A percentile compares a stretch with the other conserved stretches of the same genome.
Evolutionary conservation across 2,113 vertebrate genomes (phyloP).

Genomic region (Siniperca chuatsi): DNA sequence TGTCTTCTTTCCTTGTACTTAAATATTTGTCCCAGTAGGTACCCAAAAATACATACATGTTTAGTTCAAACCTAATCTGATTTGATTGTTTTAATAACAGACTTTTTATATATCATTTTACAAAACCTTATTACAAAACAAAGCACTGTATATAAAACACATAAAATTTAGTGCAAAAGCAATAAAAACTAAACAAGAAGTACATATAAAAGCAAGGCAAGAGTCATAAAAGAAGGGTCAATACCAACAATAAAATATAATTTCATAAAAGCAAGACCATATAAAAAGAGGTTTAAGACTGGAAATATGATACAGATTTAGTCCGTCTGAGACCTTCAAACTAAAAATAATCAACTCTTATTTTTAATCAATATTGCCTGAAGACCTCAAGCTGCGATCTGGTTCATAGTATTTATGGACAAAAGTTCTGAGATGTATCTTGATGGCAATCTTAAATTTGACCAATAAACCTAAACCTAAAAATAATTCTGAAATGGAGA

Average conservation of each 20-base stretch:
- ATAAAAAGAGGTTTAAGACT: slow-evolving; percentile 23
- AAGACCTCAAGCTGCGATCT: slow-evolving; percentile 34
- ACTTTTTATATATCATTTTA: background rate
- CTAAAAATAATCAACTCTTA: background rate
- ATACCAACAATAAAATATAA: slow-evolving; percentile 23
- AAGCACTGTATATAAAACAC: background rate
- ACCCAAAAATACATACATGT: background rate
- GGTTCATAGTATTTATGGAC: background rate
- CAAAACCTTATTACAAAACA: background rate
- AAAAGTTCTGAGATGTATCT: slow-evolving; percentile 6
- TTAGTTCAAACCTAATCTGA: background rate
- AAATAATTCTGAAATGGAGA: slow-evolving; percentile 12
- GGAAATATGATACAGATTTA: slow-evolving; percentile 14
- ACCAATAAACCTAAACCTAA: slow-evolving; percentile 10
- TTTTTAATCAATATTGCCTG: slow-evolving; percentile 16
- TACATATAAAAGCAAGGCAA: background rate
- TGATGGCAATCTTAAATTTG: slow-evolving; percentile 1
- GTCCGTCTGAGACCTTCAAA: background rate
- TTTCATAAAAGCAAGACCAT: slow-evolving; percentile 10
- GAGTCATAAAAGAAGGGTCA: slow-evolving; percentile 28
- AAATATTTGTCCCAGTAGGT: background rate
- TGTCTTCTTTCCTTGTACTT: background rate
- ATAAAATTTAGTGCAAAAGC: background rate
- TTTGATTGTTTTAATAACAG: background rate
- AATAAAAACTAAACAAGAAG: slow-evolving; percentile 14